Evolutionary conservation across 2,888 invertebrate genomes (phyloP), one percentile per base, ranked within the genome.

Genomic region (Stenolophus ochropezus): DNA sequence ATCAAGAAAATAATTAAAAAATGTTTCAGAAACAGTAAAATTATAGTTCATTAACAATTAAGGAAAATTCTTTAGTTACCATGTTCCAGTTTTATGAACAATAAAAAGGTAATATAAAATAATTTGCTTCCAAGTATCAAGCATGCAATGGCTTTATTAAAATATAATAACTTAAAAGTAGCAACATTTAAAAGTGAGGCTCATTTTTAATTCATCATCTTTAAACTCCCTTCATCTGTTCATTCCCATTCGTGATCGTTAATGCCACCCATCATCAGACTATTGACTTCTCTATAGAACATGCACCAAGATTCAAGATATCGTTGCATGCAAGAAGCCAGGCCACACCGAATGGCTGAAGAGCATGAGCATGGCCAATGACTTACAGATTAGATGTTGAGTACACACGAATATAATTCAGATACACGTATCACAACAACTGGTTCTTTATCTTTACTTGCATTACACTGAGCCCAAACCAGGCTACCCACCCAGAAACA

Each of bases 121-220:
- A 61, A 25, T 18, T 25, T 14, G 61, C 23, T 61, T 61, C 61
- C 25, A 0, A 61, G 23, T 61, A 25, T 61, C 23, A 61, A 25
- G n/a, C 61, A 61, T 61, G 61, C 61, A 61, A 25, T 25, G 14
- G n/a, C 23, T 25, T 61, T 61, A 61, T 61, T 61, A 61, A 61
- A 61, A 61, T 25, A 61, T 61, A 61, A 61, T 61, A 18, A 23
- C 4, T 61, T 23, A 14, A 56, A 56, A 56, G 20, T 11, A 11
- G 33, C 16, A 25, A 1, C 11, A 21, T 56, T 21, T 56, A 56
- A 18, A 56, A 25, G 4, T n/a, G 23, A 5, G 6, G n/a, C 14
- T 61, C 25, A 61, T 61, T 23, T 61, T 61, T 61, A 61, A 61
- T 61, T 25, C 61, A 23, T 8, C n/a, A 23, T 5, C 14, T 3